Evolutionary conservation across 2,888 invertebrate genomes (phyloP), one percentile per base, ranked within the genome.

Genomic region (Congeria kusceri): DNA sequence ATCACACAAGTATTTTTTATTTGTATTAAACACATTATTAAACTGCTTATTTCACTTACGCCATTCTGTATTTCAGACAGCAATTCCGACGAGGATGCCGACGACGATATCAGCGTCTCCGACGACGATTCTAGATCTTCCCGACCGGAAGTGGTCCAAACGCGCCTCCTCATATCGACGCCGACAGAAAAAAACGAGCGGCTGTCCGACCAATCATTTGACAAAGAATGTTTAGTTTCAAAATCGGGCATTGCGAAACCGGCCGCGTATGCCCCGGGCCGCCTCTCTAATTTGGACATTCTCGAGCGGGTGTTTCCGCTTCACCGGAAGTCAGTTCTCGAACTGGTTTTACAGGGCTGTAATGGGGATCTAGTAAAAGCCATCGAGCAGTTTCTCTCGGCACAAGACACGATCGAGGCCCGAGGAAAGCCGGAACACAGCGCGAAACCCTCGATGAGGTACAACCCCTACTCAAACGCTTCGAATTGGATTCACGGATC

Each of bases 311-410:
- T 99, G 46, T 99, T 98, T 92, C 98, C 98, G 0, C 88, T 92
- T 53, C 97, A 97, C 88, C 96, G 97, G 89, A 97, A 97, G 92
- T 96, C 97, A 0, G 97, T 98, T 0, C 94, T 99, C 65, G 98
- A 98, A 92, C 94, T 98, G 85, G 97, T 98, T n/a, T 94, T 98
- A 58, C 96, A 97, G 85, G 96, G 98, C 46, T 98, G 98, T 93
- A 97, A 97, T 91, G 97, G 98, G 85, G 98, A 99, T 92, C 94
- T 98, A 62, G 95, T 98, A 18, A 97, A 97, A 87, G 97, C 98
- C 9, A 97, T 98, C 68, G 97, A 98, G 92, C 97, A 97, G 90
- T 97, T 97, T 91, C 92, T 95, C 25, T 93, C 93, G 2, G 93
- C 93, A 2, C 92, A 92, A 71, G 93, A 93, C 80, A 92, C 91